phyloP scores from a whole-genome alignment of 2,797 vertebrate genomes.

The Ptychobarbus kaznakovi region DNA sequence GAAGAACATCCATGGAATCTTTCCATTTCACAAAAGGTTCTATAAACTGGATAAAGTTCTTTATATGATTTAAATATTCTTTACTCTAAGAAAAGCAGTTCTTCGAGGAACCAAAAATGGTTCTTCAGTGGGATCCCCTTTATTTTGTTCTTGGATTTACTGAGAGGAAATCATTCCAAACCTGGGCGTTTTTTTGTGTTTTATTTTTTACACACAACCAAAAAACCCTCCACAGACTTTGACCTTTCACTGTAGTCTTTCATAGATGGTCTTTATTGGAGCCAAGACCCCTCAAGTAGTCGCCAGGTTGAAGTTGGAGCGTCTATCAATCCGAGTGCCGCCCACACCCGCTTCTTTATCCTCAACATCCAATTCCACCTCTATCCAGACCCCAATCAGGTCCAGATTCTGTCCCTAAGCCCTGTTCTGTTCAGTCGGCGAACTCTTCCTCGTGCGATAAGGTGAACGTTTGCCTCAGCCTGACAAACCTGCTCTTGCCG shows the following conservation, averaged over 20 bases:
- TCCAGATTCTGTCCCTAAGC: slow-evolving; percentile 22
- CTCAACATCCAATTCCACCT: slow-evolving; percentile 37
- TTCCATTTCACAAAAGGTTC: not conserved
- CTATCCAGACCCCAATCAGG: slow-evolving; percentile 35
- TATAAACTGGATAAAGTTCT: not conserved
- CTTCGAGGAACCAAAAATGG: not conserved
- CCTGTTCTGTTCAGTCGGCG: slow-evolving; percentile 72
- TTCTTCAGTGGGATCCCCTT: not conserved
- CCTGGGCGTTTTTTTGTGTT: not conserved
- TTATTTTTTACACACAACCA: no score
- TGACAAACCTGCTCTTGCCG: slow-evolving; percentile 81
- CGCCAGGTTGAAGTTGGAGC: not conserved
- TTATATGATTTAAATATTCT: not conserved
- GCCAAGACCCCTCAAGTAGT: slow-evolving; percentile 7
- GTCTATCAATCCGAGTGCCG: not conserved
- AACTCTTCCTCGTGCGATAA: slow-evolving; percentile 80
- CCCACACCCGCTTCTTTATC: slow-evolving; percentile 13
- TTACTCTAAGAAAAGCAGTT: not conserved
- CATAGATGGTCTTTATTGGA: slow-evolving; percentile 19
- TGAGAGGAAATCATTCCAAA: slow-evolving; percentile 1
- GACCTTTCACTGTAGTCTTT: slow-evolving; percentile 35
- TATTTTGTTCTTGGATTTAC: no score
- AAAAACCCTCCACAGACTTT: not conserved
- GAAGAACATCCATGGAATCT: slow-evolving; percentile 2
- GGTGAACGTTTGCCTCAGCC: slow-evolving; percentile 81